Conservation (phyloP, 2,113 vertebrate genomes). For the Bubo blakistoni region DNA sequence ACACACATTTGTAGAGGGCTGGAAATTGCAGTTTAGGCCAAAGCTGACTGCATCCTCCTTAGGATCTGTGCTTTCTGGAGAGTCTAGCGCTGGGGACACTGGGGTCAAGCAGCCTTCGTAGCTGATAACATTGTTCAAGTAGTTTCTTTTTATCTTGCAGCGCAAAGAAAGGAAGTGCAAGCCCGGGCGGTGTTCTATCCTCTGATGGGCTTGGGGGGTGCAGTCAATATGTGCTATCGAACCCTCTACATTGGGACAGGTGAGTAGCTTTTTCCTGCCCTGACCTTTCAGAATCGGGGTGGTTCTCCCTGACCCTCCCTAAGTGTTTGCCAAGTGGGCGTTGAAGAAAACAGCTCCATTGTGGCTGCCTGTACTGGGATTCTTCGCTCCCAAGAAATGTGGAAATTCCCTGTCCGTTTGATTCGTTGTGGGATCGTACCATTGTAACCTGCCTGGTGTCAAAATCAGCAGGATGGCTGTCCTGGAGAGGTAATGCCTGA, state of each 20-base stretch:
- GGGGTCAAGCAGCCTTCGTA: not conserved
- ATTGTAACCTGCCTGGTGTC: not conserved
- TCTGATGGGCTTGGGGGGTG: conserved; percentile 85
- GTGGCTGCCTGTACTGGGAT: not conserved
- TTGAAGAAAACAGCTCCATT: not conserved
- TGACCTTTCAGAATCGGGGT: not conserved
- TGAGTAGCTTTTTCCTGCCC: conserved; percentile 55
- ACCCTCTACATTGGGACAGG: conserved; percentile 98
- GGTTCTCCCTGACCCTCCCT: not conserved
- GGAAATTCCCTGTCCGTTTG: not conserved
- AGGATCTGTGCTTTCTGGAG: not conserved
- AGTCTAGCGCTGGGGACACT: not conserved
- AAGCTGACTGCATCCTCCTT: not conserved
- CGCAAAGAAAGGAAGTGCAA: conserved; percentile 87
- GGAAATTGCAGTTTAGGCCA: not conserved
- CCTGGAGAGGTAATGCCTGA: not conserved
- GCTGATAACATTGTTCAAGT: conserved; percentile 42
- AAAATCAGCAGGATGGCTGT: not conserved
- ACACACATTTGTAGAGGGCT: not conserved
- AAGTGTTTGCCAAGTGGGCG: not conserved
- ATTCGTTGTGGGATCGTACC: not conserved
- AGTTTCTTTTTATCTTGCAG: conserved; percentile 67
- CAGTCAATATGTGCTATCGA: conserved; percentile 95
- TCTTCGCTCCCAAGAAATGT: not conserved
- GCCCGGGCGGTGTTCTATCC: conserved; percentile 94